phyloP scores from a whole-genome alignment of 1,140 invertebrate species.

The Drosophila watanabei region DNA sequence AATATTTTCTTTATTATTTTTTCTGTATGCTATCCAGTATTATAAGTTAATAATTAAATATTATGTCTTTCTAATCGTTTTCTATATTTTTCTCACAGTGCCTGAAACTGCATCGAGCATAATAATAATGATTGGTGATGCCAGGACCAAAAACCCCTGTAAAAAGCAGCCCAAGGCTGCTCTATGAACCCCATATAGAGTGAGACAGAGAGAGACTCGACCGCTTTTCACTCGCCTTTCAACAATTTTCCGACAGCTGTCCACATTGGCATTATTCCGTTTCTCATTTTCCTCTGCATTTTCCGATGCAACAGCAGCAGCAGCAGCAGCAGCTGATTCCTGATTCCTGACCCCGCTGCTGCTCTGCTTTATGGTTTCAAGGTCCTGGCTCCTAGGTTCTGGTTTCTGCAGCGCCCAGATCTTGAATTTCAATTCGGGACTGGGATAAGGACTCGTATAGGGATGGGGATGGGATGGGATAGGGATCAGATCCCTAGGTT shows the following conservation, averaged over 20 bases:
- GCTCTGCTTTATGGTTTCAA: constrained; percentile 21
- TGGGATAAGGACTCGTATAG: constrained; percentile 19
- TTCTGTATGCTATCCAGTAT: neutral
- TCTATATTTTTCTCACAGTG: constrained; percentile 14
- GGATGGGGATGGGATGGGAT: constrained; percentile 6
- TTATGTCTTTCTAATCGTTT: no score
- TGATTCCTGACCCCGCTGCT: constrained; percentile 74
- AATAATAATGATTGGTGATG: constrained; percentile 57
- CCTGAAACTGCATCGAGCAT: constrained; percentile 31
- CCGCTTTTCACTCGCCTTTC: constrained; percentile 80
- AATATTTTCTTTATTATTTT: neutral
- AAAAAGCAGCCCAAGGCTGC: constrained; percentile 57
- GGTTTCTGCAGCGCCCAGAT: constrained; percentile 53
- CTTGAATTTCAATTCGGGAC: constrained; percentile 57
- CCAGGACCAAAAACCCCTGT: constrained; percentile 38
- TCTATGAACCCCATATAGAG: constrained; percentile 32
- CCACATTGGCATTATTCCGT: constrained; percentile 75
- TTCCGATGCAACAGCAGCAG: constrained; percentile 63
- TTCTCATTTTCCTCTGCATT: constrained; percentile 35
- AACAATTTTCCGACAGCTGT: constrained; percentile 81
- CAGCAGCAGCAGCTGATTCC: constrained; percentile 82
- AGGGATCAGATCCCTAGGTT: constrained; percentile 17
- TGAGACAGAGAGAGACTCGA: constrained; percentile 29
- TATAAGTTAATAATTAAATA: neutral
- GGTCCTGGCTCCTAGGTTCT: constrained; percentile 28